Evolutionary conservation across 2,113 vertebrate genomes (phyloP).

Genomic region (Stictonetta naevosa): DNA sequence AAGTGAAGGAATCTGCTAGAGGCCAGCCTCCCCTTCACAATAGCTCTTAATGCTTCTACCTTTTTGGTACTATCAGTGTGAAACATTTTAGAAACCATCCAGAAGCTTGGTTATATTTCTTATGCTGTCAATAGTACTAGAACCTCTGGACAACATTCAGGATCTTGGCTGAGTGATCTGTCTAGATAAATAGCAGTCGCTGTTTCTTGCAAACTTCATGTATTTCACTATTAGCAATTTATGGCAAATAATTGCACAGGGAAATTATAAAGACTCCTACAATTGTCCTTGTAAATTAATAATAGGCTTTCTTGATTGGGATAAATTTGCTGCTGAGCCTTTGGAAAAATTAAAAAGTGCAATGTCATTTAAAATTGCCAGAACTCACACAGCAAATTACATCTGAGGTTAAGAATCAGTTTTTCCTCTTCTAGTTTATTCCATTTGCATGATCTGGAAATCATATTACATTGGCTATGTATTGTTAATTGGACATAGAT

Average conservation of each 20-base stretch:
- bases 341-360: conserved; percentile 89
- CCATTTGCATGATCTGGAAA: conserved; percentile 90
- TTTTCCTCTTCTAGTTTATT: conserved; percentile 83
- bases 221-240: conserved; percentile 80
- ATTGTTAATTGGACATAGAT: conserved; percentile 93
- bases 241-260: conserved; percentile 82
- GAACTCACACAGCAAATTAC: conserved; percentile 87
- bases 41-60: conserved; percentile 66
- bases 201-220: conserved; percentile 76
- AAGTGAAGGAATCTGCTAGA: conserved; percentile 83
- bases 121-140: conserved; percentile 6
- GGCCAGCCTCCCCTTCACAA: conserved; percentile 73
- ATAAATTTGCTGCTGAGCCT: conserved; percentile 87
- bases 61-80: conserved; percentile 75
- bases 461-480: conserved; percentile 90
- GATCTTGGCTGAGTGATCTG: conserved; percentile 46
- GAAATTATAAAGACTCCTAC: conserved; percentile 86
- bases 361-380: conserved; percentile 90
- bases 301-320: conserved; percentile 86
- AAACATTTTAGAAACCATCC: conserved; percentile 68
- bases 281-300: conserved; percentile 89
- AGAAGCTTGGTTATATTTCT: conserved; percentile 65
- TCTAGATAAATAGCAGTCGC: conserved; percentile 73
- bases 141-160: conserved; percentile 50
- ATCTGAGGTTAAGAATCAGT: conserved; percentile 87